Conservation (phyloP, 2,113 vertebrate genomes). For the Corvus cornix region DNA sequence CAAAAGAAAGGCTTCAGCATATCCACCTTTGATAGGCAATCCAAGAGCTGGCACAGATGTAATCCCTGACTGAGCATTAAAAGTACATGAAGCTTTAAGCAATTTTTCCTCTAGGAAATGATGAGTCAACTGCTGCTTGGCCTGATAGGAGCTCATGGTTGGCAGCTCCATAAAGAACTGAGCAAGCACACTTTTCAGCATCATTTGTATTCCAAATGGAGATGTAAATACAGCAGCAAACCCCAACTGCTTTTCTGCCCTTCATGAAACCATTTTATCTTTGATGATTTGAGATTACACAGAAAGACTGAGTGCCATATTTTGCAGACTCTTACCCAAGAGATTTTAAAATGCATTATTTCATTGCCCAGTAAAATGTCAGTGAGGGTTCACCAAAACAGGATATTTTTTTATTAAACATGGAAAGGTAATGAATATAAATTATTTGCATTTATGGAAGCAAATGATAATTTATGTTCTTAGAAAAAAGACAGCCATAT, state of each 20-base stretch:
- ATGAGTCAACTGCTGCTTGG: constrained; percentile 33
- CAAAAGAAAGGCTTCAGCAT: neutral
- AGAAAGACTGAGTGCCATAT: neutral
- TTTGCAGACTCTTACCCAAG: neutral
- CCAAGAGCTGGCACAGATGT: neutral
- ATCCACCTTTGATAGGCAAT: neutral
- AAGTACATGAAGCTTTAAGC: neutral
- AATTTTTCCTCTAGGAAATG: constrained; percentile 21
- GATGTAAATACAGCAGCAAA: constrained; percentile 16
- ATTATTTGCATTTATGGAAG: neutral
- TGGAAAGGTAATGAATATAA: neutral
- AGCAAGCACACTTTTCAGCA: neutral
- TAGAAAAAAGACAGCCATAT: neutral
- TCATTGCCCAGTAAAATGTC: neutral
- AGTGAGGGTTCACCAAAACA: neutral
- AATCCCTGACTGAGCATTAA: neutral
- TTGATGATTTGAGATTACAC: neutral
- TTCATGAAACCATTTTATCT: neutral
- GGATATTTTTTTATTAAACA: neutral
- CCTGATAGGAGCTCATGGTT: neutral
- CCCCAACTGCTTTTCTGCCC: neutral
- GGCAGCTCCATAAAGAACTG: constrained; percentile 19
- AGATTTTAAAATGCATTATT: neutral
- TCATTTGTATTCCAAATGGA: neutral
- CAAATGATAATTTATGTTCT: neutral